Conservation (phyloP, 1,140 invertebrate genomes). For the Drosophila rufa region DNA sequence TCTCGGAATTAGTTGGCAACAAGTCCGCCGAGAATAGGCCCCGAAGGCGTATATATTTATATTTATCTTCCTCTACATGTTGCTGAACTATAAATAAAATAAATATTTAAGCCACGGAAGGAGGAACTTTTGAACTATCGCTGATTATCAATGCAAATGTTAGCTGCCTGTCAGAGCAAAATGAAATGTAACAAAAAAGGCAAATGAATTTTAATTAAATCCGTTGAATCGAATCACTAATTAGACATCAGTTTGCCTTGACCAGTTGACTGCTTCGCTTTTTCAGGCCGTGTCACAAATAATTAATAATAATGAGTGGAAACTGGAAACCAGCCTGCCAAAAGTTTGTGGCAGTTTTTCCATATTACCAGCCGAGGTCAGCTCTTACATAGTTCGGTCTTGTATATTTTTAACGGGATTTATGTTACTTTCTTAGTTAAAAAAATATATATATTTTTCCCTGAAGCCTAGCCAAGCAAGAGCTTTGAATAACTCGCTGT, state of each 20-base stretch:
- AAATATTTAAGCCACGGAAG: background rate
- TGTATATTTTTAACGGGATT: too few relatives aligned
- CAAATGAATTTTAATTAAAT: background rate
- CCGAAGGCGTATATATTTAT: slow-evolving; percentile 9
- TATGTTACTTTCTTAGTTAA: too few relatives aligned
- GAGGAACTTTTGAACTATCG: background rate
- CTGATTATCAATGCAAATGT: background rate
- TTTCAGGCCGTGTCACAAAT: background rate
- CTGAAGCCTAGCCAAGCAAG: too few relatives aligned
- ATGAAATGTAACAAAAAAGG: background rate
- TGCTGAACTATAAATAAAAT: slow-evolving; percentile 11
- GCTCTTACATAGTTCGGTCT: too few relatives aligned
- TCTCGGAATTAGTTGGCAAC: slow-evolving; percentile 55
- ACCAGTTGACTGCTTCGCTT: too few relatives aligned
- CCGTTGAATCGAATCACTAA: background rate
- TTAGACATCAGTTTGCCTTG: background rate
- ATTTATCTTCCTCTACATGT: background rate
- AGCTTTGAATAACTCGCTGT: background rate
- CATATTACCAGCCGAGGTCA: too few relatives aligned
- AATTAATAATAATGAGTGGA: background rate
- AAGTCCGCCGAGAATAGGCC: slow-evolving; percentile 56
- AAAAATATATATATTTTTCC: too few relatives aligned
- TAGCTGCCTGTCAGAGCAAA: too few relatives aligned
- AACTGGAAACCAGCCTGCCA: background rate
- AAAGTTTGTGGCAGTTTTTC: too few relatives aligned